Conservation (phyloP, 2,113 vertebrate species). For the Arothron firmamentum region DNA sequence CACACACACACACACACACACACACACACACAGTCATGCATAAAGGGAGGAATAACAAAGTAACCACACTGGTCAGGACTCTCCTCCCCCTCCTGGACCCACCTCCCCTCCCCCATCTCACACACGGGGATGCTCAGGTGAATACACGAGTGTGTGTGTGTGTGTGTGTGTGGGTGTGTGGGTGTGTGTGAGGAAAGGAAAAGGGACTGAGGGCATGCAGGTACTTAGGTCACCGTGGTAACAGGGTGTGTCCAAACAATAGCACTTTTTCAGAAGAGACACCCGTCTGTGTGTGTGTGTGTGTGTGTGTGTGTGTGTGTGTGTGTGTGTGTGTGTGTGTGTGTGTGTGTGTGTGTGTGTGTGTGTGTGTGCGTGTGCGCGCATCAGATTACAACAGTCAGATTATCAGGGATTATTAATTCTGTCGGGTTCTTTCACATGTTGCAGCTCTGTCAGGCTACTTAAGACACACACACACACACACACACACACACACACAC, state of each 20-base stretch:
- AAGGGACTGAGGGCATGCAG: constrained; percentile 50
- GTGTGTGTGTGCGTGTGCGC: constrained; percentile 20
- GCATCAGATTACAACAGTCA: constrained; percentile 60
- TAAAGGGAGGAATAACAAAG: not conserved
- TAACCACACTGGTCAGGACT: too few relatives aligned
- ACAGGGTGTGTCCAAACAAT: constrained; percentile 91
- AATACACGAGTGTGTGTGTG: constrained; percentile 1
- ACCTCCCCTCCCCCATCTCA: not conserved
- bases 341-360: constrained; percentile 22
- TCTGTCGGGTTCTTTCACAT: constrained; percentile 41
- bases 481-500: constrained; percentile 5
- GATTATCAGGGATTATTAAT: constrained; percentile 60
- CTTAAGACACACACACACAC: constrained; percentile 1
- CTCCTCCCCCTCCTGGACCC: not conserved
- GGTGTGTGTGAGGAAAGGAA: not conserved
- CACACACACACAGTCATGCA: not conserved
- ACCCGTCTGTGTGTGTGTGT: constrained; percentile 21
- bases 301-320: constrained; percentile 22
- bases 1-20: too few relatives aligned
- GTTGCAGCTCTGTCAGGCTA: constrained; percentile 18
- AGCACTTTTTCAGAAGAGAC: constrained; percentile 81
- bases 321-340: constrained; percentile 15
- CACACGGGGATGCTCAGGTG: not conserved
- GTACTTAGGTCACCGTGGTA: constrained; percentile 77
- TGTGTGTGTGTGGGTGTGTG: too few relatives aligned